Base-by-base conservation (phyloP, 2,113 vertebrate genomes). In the Neomonachus schauinslandi region DNA sequence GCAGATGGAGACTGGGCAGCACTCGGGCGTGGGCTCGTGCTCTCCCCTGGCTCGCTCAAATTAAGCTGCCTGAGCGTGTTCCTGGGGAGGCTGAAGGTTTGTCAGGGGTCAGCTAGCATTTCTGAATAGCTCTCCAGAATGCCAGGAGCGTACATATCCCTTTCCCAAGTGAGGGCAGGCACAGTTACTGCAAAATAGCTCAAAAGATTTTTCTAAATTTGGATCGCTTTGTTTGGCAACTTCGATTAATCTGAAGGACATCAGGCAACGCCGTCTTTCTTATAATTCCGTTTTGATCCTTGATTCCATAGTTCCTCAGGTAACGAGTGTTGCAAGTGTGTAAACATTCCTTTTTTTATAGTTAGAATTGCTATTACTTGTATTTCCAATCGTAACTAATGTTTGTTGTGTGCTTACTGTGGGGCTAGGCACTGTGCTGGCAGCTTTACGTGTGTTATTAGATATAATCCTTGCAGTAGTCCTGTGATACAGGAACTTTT, bases 51-150 rank as follows among this genome's bases (percentile, higher is more conserved):
- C n/a, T 36, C 9, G 21, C 28, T 72, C 61, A 51, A 65, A 96
- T 95, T 84, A 97, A 90, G 90, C 96, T 14, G 57, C 63, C 63
- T n/a, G 53, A 82, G 31, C 53, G 2, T 57, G 74, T 91, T 89
- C 61, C 4, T 77, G 42, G 90, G 88, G 97, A 71, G 85, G 92
- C 87, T 31, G 59, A 90, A 46, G 94, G 88, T 83, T 97, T 42
- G 65, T 81, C 36, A 71, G 31, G 80, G 94, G 72, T 95, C 91
- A 82, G 42, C 93, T 65, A 95, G 21, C 63, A 9, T 96, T 98
- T 59, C 55, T 9, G 51, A 91, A 61, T 4, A 88, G 21, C n/a
- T 85, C 59, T 72, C 18, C 55, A 88, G 26, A 90, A 92, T n/a
- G 10, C 2, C 0, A 21, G 67, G 63, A 67, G 13, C 2, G 3